Base-by-base conservation (phyloP, 2,888 invertebrate genomes). In the Agonopterix subpropinquella region DNA sequence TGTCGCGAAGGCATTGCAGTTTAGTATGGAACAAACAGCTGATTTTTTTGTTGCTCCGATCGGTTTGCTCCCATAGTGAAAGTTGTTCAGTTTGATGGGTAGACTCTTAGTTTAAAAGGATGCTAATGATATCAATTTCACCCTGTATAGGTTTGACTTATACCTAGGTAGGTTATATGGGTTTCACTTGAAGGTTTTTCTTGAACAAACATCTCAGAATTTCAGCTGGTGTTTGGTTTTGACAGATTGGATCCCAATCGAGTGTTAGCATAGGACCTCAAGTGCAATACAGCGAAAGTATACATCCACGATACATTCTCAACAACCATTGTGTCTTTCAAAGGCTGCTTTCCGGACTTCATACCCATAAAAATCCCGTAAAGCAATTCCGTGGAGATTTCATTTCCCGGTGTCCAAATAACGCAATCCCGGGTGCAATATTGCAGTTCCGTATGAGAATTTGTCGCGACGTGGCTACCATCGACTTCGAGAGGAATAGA, bases 351-450 rank as follows among this genome's bases (percentile, higher is more conserved):
- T 47, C 5, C 47, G 37, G 36, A n/a, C 35, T 8, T 28, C 41
- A 36, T 13, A 8, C 28, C 49, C 42, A 46, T 35, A 43, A 45
- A 52, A 49, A 43, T 49, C 49, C 36, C 48, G 42, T 46, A 15
- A 45, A 47, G 41, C 28, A 44, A 44, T 28, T 48, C 47, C 43
- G 15, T 18, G 42, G 44, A 37, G 43, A 53, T 48, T 48, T 48
- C 44, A 43, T 46, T 48, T 45, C 49, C 36, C 39, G 39, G 45
- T 49, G 50, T 47, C 46, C 53, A 49, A 51, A 53, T 49, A 51
- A 45, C 43, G 44, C 43, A 18, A 46, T 41, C 36, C 47, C 11
- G 39, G 10, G n/a, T 46, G 53, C 51, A 47, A 53, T 53, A 53
- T 53, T 51, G 53, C 51, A 52, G 44, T 49, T 46, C 39, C 43